These are phyloP conservation scores for Cydia pomonella DNA, from an alignment of 1,140 invertebrate species.

Conservation along the genomic window DNA sequence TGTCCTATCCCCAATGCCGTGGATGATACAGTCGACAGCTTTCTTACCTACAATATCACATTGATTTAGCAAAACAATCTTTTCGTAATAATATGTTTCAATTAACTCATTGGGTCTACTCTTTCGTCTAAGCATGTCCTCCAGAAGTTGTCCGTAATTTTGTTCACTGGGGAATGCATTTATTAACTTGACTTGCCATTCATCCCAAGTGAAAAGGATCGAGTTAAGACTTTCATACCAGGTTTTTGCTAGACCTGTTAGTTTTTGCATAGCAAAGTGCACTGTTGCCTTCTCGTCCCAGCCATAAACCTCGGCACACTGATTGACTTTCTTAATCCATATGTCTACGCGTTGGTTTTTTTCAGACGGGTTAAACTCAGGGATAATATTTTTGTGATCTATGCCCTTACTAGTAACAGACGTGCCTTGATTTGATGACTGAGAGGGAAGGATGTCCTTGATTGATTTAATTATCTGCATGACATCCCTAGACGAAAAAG, in stretches of 20 bases:
- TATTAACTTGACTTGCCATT: slow-evolving; percentile 25
- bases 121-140: slow-evolving; percentile 27
- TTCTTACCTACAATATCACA: slow-evolving; percentile 35
- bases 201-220: slow-evolving; percentile 24
- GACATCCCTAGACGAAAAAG: slow-evolving; percentile 32
- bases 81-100: slow-evolving; percentile 33
- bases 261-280: slow-evolving; percentile 44
- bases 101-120: slow-evolving; percentile 26
- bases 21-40: slow-evolving; percentile 38
- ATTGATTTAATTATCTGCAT: slow-evolving; percentile 27
- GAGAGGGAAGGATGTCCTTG: not conserved
- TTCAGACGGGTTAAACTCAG: slow-evolving; percentile 41
- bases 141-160: no score
- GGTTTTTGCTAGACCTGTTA: slow-evolving; percentile 38
- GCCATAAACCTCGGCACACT: slow-evolving; percentile 42
- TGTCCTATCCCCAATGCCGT: slow-evolving; percentile 37
- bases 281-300: slow-evolving; percentile 43
- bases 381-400: slow-evolving; percentile 39
- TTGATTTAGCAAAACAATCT: slow-evolving; percentile 31
- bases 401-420: not conserved
- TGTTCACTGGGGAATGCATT: slow-evolving; percentile 21
- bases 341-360: slow-evolving; percentile 41
- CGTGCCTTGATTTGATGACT: slow-evolving; percentile 9
- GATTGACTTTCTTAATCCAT: slow-evolving; percentile 44
- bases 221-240: slow-evolving; percentile 41